Conservation (phyloP, 2,888 invertebrate genomes). For the Andricus curvator region DNA sequence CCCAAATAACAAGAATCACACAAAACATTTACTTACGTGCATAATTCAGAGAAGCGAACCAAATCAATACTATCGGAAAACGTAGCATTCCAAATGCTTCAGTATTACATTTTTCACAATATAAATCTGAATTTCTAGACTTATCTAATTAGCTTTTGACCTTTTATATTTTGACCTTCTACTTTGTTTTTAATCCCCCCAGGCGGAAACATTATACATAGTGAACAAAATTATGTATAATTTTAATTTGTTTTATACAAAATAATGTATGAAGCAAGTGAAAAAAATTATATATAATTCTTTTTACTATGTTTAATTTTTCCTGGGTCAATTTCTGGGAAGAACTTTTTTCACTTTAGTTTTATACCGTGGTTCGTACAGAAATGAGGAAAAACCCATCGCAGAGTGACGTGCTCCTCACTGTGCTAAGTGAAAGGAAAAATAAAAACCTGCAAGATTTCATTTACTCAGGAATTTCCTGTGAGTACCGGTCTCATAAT, state of each 20-base stretch:
- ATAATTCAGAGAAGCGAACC: background rate
- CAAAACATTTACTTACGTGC: constrained; percentile 20
- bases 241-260: too few species aligned
- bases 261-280: too few species aligned
- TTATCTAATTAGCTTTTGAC: background rate
- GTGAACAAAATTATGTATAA: too few species aligned
- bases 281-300: too few species aligned
- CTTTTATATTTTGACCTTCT: background rate
- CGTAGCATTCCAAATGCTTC: background rate
- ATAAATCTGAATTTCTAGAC: background rate
- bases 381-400: background rate
- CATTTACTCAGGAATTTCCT: background rate
- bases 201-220: too few species aligned
- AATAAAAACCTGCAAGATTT: background rate
- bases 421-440: constrained; percentile 26
- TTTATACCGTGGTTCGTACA: background rate
- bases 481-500: background rate
- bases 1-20: background rate
- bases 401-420: background rate
- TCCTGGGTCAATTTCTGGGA: background rate
- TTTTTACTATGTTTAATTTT: too few species aligned
- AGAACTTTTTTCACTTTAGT: background rate
- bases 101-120: background rate
- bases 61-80: constrained; percentile 17
- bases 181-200: background rate